These are phyloP conservation scores for Epinotia demarniana DNA, from an alignment of 2,888 invertebrate genomes.

Conservation along the genomic window DNA sequence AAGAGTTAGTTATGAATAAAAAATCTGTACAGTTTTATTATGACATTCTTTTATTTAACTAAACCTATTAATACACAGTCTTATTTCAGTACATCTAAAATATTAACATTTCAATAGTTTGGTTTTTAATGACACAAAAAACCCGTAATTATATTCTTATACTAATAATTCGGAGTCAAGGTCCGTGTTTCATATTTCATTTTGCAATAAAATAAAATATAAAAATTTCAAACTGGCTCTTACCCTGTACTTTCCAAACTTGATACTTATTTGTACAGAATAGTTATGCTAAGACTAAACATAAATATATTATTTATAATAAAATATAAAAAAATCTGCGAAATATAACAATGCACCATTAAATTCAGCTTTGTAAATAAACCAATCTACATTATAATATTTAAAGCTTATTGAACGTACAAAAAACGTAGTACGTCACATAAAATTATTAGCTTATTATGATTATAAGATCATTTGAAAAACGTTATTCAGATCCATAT, in stretches of 20 bases:
- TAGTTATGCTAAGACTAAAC: conserved; percentile 23
- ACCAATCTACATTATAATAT: conserved; percentile 39
- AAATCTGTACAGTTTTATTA: background rate
- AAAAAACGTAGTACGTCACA: conserved; percentile 46
- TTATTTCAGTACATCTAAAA: conserved; percentile 50
- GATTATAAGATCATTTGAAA: conserved; percentile 57
- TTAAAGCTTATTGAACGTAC: conserved; percentile 18
- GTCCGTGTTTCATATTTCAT: conserved; percentile 21
- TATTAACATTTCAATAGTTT: conserved; percentile 52
- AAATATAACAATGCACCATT: conserved; percentile 63
- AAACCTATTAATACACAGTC: conserved; percentile 53
- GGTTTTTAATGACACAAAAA: conserved; percentile 56
- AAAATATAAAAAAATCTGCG: conserved; percentile 38
- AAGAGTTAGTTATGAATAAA: background rate
- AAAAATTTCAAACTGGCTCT: conserved; percentile 24
- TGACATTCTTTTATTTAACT: conserved; percentile 19
- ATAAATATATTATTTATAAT: conserved; percentile 47
- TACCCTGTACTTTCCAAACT: conserved; percentile 65
- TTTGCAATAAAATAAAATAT: background rate
- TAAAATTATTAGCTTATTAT: conserved; percentile 47
- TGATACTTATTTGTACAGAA: conserved; percentile 45
- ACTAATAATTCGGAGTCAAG: conserved; percentile 40
- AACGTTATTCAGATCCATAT: conserved; percentile 10
- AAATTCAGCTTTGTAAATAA: conserved; percentile 67
- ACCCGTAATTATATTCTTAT: conserved; percentile 58